Conservation (phyloP, 2,888 invertebrate genomes). For the Pseudolycoriella hygida region DNA sequence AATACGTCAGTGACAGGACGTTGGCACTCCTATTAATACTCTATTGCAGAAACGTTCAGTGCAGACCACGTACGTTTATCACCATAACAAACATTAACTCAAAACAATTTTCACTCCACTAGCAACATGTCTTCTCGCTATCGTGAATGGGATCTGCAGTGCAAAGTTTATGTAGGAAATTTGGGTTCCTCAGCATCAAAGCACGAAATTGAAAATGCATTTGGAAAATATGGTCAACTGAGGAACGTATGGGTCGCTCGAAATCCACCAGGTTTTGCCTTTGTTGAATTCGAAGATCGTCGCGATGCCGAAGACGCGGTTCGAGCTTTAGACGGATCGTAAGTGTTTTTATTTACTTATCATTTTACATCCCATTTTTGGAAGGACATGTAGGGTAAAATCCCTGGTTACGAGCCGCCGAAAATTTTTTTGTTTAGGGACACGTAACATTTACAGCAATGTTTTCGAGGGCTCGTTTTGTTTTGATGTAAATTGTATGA, state of each 20-base stretch:
- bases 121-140: slow-evolving; percentile 21
- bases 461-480: too few relatives aligned
- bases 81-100: too few relatives aligned
- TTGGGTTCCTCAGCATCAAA: slow-evolving; percentile 74
- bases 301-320: slow-evolving; percentile 75
- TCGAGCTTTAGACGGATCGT: slow-evolving; percentile 64
- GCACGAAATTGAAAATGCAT: slow-evolving; percentile 68
- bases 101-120: too few relatives aligned
- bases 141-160: slow-evolving; percentile 64
- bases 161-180: slow-evolving; percentile 82
- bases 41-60: too few relatives aligned
- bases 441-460: too few relatives aligned
- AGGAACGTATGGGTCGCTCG: slow-evolving; percentile 83
- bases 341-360: slow-evolving; percentile 23
- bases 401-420: too few relatives aligned
- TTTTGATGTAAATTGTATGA: too few relatives aligned
- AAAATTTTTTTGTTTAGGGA: too few relatives aligned
- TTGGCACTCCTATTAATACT: too few relatives aligned
- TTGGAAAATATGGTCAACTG: slow-evolving; percentile 68
- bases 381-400: too few relatives aligned
- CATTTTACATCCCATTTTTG: background rate
- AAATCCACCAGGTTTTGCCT: slow-evolving; percentile 79
- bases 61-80: too few relatives aligned
- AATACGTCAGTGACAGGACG: too few relatives aligned
- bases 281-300: slow-evolving; percentile 73